These are phyloP conservation scores for Eudemis profundana DNA, from an alignment of 2,888 invertebrate species.

Conservation along the genomic window DNA sequence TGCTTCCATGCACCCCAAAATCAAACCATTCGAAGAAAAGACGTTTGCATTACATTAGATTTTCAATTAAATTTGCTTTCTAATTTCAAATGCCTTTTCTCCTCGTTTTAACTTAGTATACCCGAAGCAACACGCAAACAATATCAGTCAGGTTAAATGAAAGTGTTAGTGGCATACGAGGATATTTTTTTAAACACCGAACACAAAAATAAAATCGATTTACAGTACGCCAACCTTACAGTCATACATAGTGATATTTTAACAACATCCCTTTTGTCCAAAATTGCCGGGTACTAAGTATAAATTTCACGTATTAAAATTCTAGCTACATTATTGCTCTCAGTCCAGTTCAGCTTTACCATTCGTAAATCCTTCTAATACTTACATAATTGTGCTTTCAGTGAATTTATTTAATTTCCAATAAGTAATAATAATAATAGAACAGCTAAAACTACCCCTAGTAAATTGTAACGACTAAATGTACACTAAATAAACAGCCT, in stretches of 20 bases:
- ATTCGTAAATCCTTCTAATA: background rate
- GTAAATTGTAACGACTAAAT: conserved; percentile 30
- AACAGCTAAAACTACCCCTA: conserved; percentile 7
- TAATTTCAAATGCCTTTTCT: background rate
- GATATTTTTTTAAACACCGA: conserved; percentile 35
- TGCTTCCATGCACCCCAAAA: background rate
- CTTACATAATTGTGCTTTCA: conserved; percentile 36
- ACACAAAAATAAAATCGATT: conserved; percentile 33
- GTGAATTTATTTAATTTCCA: conserved; percentile 3
- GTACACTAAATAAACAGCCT: conserved; percentile 24
- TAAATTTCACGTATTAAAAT: background rate
- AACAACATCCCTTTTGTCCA: background rate
- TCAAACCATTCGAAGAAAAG: conserved; percentile 1
- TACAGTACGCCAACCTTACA: conserved; percentile 22
- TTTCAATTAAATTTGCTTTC: background rate
- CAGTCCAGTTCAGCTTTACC: conserved; percentile 20
- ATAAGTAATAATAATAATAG: conserved; percentile 13
- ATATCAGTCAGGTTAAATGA: conserved; percentile 33
- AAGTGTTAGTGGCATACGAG: conserved; percentile 28
- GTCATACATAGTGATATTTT: conserved; percentile 19
- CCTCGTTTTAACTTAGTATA: background rate
- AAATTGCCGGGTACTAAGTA: background rate
- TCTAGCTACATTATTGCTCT: conserved; percentile 39
- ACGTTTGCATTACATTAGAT: background rate
- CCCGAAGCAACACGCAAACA: conserved; percentile 28